Conservation (phyloP, 2,888 invertebrate genomes). For the Trichopria drosophilae region DNA sequence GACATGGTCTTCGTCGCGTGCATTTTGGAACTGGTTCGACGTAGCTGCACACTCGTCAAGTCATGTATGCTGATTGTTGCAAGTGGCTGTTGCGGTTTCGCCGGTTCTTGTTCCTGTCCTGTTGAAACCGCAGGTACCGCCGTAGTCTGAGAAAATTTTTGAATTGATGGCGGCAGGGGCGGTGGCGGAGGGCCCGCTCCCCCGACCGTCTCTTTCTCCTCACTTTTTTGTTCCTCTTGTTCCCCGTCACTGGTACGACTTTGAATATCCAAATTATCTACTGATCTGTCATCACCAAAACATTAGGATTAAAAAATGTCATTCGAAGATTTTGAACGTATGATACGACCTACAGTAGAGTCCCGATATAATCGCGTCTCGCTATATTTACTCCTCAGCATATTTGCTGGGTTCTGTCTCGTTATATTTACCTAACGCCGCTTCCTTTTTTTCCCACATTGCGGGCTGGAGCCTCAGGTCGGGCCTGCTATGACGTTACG, state of each 20-base stretch:
- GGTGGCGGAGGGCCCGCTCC: slow-evolving; percentile 29
- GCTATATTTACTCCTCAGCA: no score
- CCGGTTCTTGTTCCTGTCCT: slow-evolving; percentile 59
- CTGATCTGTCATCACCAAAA: slow-evolving; percentile 44
- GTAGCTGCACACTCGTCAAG: slow-evolving; percentile 78
- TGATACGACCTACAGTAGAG: no score
- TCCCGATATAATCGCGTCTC: no score
- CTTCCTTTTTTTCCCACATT: no score
- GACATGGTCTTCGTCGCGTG: slow-evolving; percentile 80
- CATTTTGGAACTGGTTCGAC: slow-evolving; percentile 71
- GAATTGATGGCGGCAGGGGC: slow-evolving; percentile 16
- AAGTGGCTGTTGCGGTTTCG: slow-evolving; percentile 66
- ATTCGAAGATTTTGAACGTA: background rate
- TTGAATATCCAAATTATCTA: slow-evolving; percentile 56
- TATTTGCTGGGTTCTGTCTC: no score
- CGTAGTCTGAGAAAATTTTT: background rate
- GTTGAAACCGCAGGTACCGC: slow-evolving; percentile 6
- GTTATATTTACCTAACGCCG: no score
- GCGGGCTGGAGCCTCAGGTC: no score
- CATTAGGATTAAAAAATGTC: slow-evolving; percentile 6
- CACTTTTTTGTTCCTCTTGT: slow-evolving; percentile 30
- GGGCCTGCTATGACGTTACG: no score
- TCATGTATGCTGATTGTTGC: slow-evolving; percentile 87
- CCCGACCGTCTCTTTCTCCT: slow-evolving; percentile 23
- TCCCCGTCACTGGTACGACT: slow-evolving; percentile 35